Conservation (phyloP, 2,797 vertebrate genomes). For the Emys orbicularis region DNA sequence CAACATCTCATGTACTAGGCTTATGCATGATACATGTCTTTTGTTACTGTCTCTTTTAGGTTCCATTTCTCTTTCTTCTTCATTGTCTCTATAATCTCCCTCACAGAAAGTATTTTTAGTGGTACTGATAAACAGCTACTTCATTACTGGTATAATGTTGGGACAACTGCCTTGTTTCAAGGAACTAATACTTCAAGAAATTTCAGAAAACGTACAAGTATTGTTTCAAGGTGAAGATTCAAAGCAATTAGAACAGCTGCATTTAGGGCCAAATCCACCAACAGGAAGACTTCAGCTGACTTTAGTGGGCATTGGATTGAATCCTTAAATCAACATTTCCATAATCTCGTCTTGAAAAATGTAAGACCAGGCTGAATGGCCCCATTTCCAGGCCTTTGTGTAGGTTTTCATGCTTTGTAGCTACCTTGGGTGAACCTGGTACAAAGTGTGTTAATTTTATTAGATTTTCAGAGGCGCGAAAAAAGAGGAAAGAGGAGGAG, state of each 20-base stretch:
- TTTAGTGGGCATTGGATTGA: background rate
- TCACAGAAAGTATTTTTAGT: background rate
- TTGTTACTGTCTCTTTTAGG: slow-evolving; percentile 22
- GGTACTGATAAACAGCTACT: slow-evolving; percentile 14
- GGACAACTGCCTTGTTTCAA: background rate
- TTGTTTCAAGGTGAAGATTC: background rate
- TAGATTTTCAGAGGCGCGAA: background rate
- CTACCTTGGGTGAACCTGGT: background rate
- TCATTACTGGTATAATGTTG: background rate
- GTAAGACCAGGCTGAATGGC: background rate
- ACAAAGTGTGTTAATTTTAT: background rate
- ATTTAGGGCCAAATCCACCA: background rate
- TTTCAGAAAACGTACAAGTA: background rate
- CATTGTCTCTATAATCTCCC: background rate
- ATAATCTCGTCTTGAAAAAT: background rate
- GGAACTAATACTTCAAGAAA: background rate
- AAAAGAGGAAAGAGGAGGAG: background rate
- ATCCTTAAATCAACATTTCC: background rate
- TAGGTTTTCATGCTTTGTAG: background rate
- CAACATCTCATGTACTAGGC: background rate
- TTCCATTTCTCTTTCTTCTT: slow-evolving; percentile 10
- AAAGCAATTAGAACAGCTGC: background rate
- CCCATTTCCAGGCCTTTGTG: background rate
- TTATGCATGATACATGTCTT: background rate
- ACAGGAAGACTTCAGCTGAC: slow-evolving; percentile 16